These are phyloP conservation scores for Anguilla rostrata DNA, from an alignment of 2,113 vertebrate species.

Conservation along the genomic window DNA sequence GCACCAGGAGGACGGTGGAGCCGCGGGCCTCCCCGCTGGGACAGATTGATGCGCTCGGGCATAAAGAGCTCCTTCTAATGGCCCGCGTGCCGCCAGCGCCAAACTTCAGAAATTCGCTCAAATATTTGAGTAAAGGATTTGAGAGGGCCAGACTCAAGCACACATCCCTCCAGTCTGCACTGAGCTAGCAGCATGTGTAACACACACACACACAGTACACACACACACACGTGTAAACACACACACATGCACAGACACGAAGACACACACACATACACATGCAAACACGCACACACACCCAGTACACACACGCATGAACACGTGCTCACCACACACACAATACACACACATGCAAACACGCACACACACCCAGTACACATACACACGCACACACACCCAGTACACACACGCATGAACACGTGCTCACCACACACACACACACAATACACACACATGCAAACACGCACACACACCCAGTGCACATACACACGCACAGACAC, in stretches of 20 bases:
- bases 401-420: neutral
- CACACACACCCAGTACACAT: no score
- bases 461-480: no score
- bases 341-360: no score
- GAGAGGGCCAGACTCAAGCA: slow-evolving; percentile 23
- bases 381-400: no score
- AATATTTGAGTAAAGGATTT: slow-evolving; percentile 26
- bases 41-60: neutral
- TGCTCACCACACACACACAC: no score
- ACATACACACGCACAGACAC: no score
- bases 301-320: slow-evolving; percentile 10
- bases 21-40: no score
- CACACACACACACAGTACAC: slow-evolving; percentile 16
- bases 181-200: neutral
- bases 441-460: no score
- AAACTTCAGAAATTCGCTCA: neutral
- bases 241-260: slow-evolving; percentile 21
- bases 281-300: slow-evolving; percentile 26
- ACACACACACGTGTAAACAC: slow-evolving; percentile 9
- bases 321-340: neutral
- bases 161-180: neutral
- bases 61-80: neutral
- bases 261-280: slow-evolving; percentile 13
- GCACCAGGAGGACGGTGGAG: neutral
- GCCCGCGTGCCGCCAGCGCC: neutral